Evolutionary conservation across 1,140 invertebrate genomes (phyloP).

Genomic region (Drosophila jambulina): DNA sequence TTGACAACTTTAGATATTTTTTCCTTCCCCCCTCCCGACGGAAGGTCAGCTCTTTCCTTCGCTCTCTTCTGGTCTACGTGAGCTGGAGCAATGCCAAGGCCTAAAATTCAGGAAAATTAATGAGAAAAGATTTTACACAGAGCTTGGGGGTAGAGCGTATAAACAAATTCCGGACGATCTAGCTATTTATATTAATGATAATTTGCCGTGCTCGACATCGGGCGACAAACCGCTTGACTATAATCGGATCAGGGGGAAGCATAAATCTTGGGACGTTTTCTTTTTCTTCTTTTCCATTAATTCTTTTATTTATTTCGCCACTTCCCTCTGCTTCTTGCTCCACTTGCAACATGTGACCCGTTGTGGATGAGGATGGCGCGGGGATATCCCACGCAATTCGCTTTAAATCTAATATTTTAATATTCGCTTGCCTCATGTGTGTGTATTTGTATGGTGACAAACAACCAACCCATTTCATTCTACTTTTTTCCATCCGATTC

Average conservation of each 20-base stretch:
- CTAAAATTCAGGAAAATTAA: slow-evolving; percentile 48
- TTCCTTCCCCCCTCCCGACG: slow-evolving; percentile 4
- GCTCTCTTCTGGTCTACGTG: slow-evolving; percentile 55
- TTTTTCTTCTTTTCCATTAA: slow-evolving; percentile 16
- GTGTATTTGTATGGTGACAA: slow-evolving; percentile 29
- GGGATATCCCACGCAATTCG: slow-evolving; percentile 50
- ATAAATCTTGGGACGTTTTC: slow-evolving; percentile 64
- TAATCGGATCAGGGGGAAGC: slow-evolving; percentile 55
- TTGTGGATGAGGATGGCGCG: not conserved
- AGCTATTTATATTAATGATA: slow-evolving; percentile 82
- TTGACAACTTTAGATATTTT: not conserved
- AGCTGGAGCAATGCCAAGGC: slow-evolving; percentile 81
- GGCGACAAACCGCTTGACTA: slow-evolving; percentile 69
- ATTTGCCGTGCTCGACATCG: slow-evolving; percentile 74
- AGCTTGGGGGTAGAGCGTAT: slow-evolving; percentile 37
- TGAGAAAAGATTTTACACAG: slow-evolving; percentile 51
- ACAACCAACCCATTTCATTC: slow-evolving; percentile 24
- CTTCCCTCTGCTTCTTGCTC: slow-evolving; percentile 15
- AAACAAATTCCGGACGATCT: slow-evolving; percentile 66
- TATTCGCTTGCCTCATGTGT: slow-evolving; percentile 30
- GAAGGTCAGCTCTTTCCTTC: slow-evolving; percentile 12
- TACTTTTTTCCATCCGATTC: slow-evolving; percentile 17
- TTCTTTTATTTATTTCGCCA: slow-evolving; percentile 45
- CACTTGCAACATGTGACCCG: slow-evolving; percentile 74
- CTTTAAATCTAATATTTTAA: slow-evolving; percentile 62